Base-by-base conservation (phyloP, 2,113 vertebrate species). In the Boulengerochromis microlepis region DNA sequence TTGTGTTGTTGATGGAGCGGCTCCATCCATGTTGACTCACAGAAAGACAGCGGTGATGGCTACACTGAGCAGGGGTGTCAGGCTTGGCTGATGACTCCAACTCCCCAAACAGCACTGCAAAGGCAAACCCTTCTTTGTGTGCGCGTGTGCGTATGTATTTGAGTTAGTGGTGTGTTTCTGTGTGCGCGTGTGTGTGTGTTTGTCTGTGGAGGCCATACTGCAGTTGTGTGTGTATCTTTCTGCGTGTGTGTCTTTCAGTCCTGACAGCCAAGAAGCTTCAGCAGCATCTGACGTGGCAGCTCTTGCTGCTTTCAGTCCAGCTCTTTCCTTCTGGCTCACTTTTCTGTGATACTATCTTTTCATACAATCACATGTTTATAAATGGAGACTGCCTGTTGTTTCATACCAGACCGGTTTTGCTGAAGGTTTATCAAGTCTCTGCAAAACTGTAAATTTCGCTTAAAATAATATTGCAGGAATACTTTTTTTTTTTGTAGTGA, bases 221-320 rank as follows among this genome's bases (percentile, higher is more conserved):
- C 82, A 61, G 88, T 53, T 87, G 83, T 22, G 85, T 61, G 22
- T 42, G 61, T 90, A 91, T 80, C 59, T 61, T 45, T 91, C 57
- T 47, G 56, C 83, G 53, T 78, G 54, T 47, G 61, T 80, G 87
- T 87, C 85, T 89, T 88, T 93, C 90, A 90, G 90, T 86, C 84
- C 86, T 93, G 93, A 95, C 93, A 93, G 95, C 95, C 95, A 95
- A 95, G 91, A 95, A 94, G 93, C 92, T 92, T 95, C 91, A 84
- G 92, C 92, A 93, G 91, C 91, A 91, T 95, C 93, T 96, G 95
- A 96, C 95, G 95, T 96, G 95, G 95, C 95, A 96, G 93, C 93
- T 92, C 92, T 91, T 33, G 74, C 93, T 92, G 93, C 92, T 94
- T 89, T 90, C 90, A 57, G 87, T 93, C 93, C 95, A 92, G 90